These are phyloP conservation scores for Erithacus rubecula DNA, from an alignment of 2,797 vertebrate species.

Conservation along the genomic window DNA sequence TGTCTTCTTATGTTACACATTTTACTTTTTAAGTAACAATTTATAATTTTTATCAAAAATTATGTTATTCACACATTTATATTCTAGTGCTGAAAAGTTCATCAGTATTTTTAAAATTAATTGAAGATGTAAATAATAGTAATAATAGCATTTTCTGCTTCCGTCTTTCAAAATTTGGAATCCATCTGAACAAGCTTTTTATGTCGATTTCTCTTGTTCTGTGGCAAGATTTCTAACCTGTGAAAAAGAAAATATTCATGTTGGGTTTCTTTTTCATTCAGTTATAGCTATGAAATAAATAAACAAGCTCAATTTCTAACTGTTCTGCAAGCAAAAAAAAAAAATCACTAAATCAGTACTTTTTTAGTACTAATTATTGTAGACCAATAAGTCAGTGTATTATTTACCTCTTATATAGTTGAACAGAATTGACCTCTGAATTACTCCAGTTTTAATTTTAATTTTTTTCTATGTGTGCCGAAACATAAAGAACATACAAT, in stretches of 20 bases:
- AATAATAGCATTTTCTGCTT: background rate
- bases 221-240: background rate
- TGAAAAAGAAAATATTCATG: background rate
- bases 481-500: background rate
- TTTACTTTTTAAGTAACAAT: background rate
- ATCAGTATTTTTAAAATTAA: background rate
- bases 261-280: background rate
- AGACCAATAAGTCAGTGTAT: background rate
- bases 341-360: background rate
- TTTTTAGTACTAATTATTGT: background rate
- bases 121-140: background rate
- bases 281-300: background rate
- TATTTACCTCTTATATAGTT: background rate
- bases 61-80: background rate
- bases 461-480: background rate
- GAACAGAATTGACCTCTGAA: background rate
- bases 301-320: background rate
- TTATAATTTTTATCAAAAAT: background rate
- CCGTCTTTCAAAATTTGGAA: background rate
- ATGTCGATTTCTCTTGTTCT: background rate
- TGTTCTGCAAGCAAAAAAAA: background rate
- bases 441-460: background rate
- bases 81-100: background rate
- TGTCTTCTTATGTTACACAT: background rate
- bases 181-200: background rate